These are phyloP conservation scores for Amphipoea lucens DNA, from an alignment of 2,888 invertebrate species.

Conservation along the genomic window DNA sequence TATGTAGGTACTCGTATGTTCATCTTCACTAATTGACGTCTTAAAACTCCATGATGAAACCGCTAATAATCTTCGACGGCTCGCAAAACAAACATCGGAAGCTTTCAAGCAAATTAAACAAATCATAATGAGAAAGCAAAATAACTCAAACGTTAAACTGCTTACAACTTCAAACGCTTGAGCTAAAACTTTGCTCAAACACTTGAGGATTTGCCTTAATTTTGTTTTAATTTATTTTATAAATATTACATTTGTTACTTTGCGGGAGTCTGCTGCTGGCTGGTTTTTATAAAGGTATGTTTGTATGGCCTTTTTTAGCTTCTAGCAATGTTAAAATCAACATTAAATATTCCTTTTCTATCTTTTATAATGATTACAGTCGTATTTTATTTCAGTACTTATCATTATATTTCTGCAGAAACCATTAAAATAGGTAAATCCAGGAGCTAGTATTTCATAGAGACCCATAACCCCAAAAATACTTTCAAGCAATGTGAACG, in stretches of 20 bases:
- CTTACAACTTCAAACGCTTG: constrained; percentile 57
- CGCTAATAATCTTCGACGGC: constrained; percentile 42
- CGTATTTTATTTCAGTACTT: not conserved
- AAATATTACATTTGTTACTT: constrained; percentile 40
- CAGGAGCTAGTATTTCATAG: not conserved
- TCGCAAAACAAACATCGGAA: constrained; percentile 39
- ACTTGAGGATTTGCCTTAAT: constrained; percentile 45
- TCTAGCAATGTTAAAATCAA: constrained; percentile 1
- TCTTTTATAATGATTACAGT: not conserved
- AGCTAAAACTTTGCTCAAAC: constrained; percentile 40
- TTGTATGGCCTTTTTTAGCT: constrained; percentile 2
- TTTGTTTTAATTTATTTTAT: constrained; percentile 42
- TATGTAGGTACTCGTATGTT: not conserved
- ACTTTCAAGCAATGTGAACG: not conserved
- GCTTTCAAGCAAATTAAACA: constrained; percentile 58
- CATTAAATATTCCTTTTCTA: not conserved
- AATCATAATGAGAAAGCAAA: constrained; percentile 48
- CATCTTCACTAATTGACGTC: constrained; percentile 38
- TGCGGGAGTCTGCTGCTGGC: not conserved
- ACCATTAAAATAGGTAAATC: not conserved
- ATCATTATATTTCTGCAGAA: not conserved
- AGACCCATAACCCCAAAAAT: not conserved
- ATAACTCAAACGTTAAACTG: constrained; percentile 37
- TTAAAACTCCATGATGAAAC: constrained; percentile 9
- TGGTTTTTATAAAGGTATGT: not conserved